Base-by-base conservation (phyloP, 2,113 vertebrate species). In the Gopherus flavomarginatus region DNA sequence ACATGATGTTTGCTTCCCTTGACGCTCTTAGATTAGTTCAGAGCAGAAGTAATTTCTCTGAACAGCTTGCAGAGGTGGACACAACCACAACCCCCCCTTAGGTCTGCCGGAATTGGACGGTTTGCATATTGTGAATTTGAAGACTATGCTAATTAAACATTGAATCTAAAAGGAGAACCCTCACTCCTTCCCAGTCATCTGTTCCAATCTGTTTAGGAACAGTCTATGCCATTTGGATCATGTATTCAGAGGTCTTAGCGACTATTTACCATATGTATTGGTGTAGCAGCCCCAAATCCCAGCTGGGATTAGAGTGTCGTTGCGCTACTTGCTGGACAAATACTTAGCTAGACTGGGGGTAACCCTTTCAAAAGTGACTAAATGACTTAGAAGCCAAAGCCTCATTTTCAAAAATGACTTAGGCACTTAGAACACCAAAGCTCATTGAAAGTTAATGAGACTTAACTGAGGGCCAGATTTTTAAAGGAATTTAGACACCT, bases 1-100 rank as follows among this genome's bases (percentile, higher is more conserved):
- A 87, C 27, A 0, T 26, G 90, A 59, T 11, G 62, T 89, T 95
- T 3, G 2, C 92, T 98, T 98, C 98, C 98, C 97, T 94, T 98
- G 98, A 97, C 94, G 94, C 97, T 95, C 93, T 88, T 78, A 88
- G 95, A 85, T 85, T 89, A 57, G 81, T 72, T 22, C 1, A 1
- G 94, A 87, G 94, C 84, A 57, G 96, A 93, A 97, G 95, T 85
- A 95, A 96, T 94, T 97, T 96, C 4, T 11, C 72, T 92, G 95
- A 94, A 90, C 86, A 94, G 38, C 54, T 78, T 75, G 62, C 38
- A 10, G 4, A 21, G 53, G 9, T 2, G 72, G 11, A 69, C 16
- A 90, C 47, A 1, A 0, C 1, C 0, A 0, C 35, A 91, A 85
- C 86, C 92, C 87, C 87, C 93, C 89, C 87, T 95, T 2, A 50